These are phyloP conservation scores for Pangasius sanitwongsei DNA, from an alignment of 2,797 vertebrate species.

Conservation along the genomic window DNA sequence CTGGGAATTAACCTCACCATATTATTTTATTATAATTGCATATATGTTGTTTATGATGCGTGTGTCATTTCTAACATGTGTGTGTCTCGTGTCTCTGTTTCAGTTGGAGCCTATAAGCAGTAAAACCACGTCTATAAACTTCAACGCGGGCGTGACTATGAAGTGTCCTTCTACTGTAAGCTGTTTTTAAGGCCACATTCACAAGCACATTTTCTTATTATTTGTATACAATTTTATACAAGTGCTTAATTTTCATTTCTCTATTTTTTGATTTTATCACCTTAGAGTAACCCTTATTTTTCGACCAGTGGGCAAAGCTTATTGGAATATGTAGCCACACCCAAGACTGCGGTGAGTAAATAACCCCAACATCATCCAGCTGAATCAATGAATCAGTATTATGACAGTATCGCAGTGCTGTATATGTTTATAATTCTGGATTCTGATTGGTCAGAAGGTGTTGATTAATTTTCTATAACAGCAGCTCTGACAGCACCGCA, in stretches of 20 bases:
- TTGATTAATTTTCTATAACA: not conserved
- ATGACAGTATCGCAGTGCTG: not conserved
- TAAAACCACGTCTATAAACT: conserved; percentile 82
- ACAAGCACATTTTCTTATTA: not conserved
- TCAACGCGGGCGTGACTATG: conserved; percentile 67
- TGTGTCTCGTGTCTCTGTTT: not conserved
- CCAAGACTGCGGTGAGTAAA: conserved; percentile 59
- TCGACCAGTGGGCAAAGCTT: conserved; percentile 82
- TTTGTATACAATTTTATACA: not conserved
- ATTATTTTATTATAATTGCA: no score
- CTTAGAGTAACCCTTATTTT: conserved; percentile 77
- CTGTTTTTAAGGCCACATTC: not conserved
- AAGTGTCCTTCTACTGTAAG: conserved; percentile 86
- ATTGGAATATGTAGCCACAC: conserved; percentile 56
- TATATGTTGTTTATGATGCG: no score
- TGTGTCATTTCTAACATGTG: no score
- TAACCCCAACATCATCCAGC: not conserved
- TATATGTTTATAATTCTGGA: not conserved
- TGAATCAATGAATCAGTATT: not conserved
- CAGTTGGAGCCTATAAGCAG: conserved; percentile 85
- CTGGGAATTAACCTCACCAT: no score
- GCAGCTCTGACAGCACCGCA: not conserved
- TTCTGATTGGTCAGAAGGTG: not conserved
- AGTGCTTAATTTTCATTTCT: not conserved
- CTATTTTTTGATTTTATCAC: conserved; percentile 14